Percentiles rank a stretch among this genome's conserved stretches.
Conservation (phyloP, 1,140 invertebrate genomes). For the Trichomalopsis sarcophagae region DNA sequence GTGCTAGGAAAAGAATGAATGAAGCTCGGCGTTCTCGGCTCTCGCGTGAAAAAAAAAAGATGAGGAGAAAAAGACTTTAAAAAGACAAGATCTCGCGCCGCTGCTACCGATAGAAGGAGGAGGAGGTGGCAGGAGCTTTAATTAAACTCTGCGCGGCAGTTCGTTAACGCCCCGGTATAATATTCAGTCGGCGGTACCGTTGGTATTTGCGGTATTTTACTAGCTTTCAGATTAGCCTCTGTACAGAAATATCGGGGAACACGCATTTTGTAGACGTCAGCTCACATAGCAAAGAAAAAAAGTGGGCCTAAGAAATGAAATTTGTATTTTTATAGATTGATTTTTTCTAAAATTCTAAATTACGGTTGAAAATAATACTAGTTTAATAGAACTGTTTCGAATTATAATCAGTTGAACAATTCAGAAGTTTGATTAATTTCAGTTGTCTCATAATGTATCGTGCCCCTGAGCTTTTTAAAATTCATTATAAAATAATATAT, state of each 20-base stretch:
- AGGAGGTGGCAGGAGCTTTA: conserved; percentile 54
- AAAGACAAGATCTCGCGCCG: conserved; percentile 35
- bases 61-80: conserved; percentile 43
- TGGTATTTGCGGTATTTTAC: conserved; percentile 56
- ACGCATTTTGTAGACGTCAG: neutral
- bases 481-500: neutral
- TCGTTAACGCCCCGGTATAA: conserved; percentile 61
- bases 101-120: neutral
- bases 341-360: too few species aligned
- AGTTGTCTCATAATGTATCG: neutral
- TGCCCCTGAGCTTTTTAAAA: too few species aligned
- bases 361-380: too few species aligned
- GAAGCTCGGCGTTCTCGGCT: conserved; percentile 27
- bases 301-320: neutral
- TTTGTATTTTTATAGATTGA: too few species aligned
- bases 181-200: conserved; percentile 53
- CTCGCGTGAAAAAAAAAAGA: conserved; percentile 32
- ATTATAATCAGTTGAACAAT: too few species aligned
- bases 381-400: too few species aligned
- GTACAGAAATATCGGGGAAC: conserved; percentile 7
- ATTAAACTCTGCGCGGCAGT: conserved; percentile 63
- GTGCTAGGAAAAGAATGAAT: neutral
- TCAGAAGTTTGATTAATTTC: too few species aligned
- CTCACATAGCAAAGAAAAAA: neutral
- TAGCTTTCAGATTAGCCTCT: conserved; percentile 59